phyloP scores from a whole-genome alignment of 2,888 invertebrate species.

The Eupithecia inturbata region DNA sequence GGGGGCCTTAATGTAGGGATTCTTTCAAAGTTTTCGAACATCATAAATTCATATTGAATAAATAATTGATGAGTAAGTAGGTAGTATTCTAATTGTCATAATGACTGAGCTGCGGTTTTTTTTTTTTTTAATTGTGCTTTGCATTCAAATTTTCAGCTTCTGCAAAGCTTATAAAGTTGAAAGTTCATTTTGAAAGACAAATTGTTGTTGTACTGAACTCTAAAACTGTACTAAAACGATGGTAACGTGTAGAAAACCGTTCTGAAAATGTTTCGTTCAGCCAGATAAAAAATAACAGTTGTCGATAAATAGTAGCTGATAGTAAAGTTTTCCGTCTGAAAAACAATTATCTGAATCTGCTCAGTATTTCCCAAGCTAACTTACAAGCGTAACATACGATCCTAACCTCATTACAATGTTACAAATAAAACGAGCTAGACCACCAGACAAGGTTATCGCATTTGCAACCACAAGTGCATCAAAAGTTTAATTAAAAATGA shows the following conservation, averaged over 20 bases:
- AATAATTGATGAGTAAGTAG: conserved; percentile 16
- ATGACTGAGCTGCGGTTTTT: background rate
- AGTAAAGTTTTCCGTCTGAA: background rate
- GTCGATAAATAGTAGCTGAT: background rate
- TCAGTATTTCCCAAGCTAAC: background rate
- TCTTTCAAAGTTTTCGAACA: conserved; percentile 29
- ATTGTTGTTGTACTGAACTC: background rate
- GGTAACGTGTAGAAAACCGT: background rate
- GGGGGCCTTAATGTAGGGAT: conserved; percentile 24
- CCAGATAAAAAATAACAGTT: background rate
- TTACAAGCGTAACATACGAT: background rate
- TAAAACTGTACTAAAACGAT: background rate
- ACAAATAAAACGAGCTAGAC: conserved; percentile 15
- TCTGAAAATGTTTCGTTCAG: background rate
- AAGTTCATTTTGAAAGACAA: background rate
- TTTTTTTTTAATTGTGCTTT: background rate
- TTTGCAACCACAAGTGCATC: conserved; percentile 38
- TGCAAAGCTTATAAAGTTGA: background rate
- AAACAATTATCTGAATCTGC: background rate
- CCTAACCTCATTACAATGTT: conserved; percentile 1
- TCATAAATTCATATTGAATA: conserved; percentile 34
- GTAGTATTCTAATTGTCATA: conserved; percentile 4
- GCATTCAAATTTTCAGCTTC: background rate
- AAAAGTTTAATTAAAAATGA: conserved; percentile 72
- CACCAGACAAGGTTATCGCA: conserved; percentile 22